phyloP scores from a whole-genome alignment of 2,113 vertebrate genomes.

The Egretta garzetta region DNA sequence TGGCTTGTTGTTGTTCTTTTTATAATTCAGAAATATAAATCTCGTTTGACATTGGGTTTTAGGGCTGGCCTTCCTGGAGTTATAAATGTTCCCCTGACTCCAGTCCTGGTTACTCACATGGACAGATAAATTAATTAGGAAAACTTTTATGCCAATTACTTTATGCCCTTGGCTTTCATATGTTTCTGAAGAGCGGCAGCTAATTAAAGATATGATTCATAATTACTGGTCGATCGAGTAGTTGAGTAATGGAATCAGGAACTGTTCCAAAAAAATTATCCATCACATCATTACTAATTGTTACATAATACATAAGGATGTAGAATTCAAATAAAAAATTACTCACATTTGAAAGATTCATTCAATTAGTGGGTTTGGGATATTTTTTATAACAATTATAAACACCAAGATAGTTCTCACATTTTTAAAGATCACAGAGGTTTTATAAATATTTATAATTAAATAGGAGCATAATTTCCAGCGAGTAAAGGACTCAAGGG shows the following conservation, averaged over 20 bases:
- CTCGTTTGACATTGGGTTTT: conserved; percentile 80
- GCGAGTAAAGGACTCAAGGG: not conserved
- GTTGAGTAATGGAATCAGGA: conserved; percentile 87
- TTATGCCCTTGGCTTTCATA: conserved; percentile 89
- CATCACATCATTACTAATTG: conserved; percentile 85
- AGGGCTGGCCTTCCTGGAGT: conserved; percentile 82
- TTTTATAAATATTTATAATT: conserved; percentile 64
- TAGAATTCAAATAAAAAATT: conserved; percentile 81
- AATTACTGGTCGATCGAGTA: conserved; percentile 86
- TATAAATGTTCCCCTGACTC: conserved; percentile 91
- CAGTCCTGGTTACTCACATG: conserved; percentile 85
- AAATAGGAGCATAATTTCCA: conserved; percentile 46
- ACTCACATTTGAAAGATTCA: conserved; percentile 77
- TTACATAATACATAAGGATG: conserved; percentile 85
- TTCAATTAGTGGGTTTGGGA: conserved; percentile 49
- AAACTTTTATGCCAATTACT: conserved; percentile 94
- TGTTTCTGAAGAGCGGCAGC: conserved; percentile 86
- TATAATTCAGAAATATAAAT: conserved; percentile 83
- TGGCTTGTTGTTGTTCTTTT: conserved; percentile 81
- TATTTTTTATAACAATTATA: conserved; percentile 72
- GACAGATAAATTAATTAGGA: conserved; percentile 96
- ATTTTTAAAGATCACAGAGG: conserved; percentile 43
- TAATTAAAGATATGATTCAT: conserved; percentile 94
- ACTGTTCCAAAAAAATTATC: conserved; percentile 87
- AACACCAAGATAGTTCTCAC: conserved; percentile 61